Evolutionary conservation across 2,797 vertebrate genomes (phyloP), one percentile per base, ranked within the genome.

Genomic region (Ambastaia sidthimunki): DNA sequence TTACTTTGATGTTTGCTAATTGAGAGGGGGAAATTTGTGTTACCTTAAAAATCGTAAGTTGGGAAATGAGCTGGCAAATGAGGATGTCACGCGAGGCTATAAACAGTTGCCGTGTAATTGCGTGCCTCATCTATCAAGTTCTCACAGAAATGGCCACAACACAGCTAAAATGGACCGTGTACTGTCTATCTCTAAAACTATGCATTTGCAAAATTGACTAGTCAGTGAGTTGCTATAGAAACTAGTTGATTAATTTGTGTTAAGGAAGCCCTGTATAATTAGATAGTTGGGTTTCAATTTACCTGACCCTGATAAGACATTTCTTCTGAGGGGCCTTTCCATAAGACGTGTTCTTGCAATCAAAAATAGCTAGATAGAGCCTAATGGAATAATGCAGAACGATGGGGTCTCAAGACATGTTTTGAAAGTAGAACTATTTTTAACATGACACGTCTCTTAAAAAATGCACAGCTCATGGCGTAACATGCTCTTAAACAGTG

Each of bases 1-100:
- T 57, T 18, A 57, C 50, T 80, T 73, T 80, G 78, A 80, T 80
- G 78, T 67, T 73, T 66, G 62, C 52, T 73, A 80, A 80, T 80
- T 73, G 50, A 73, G 50, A 80, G 23, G 52, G 23, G 34, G 50
- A 57, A 59, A 73, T 66, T 25, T 69, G 0, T 63, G 68, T 71
- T 52, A 78, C 76, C 68, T 78, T 71, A 55, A 80, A 73, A 80
- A 55, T 37, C 62, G 60, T 12, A 59, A 82, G 55, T 23, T 41
- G n/a, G 60, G 59, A 80, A 80, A 80, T 73, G 62, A 80, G 70
- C 60, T 73, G 31, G 70, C 60, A 72, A 80, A 73, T 16, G 60
- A 73, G 62, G 60, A 73, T 80, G 60, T 66, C 70, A 67, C 70
- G 55, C 21, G 70, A 73, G 69, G 66, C 78, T 47, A 67, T 55